These are phyloP conservation scores for Sialis fuliginosa DNA, from an alignment of 2,888 invertebrate species.

Conservation along the genomic window DNA sequence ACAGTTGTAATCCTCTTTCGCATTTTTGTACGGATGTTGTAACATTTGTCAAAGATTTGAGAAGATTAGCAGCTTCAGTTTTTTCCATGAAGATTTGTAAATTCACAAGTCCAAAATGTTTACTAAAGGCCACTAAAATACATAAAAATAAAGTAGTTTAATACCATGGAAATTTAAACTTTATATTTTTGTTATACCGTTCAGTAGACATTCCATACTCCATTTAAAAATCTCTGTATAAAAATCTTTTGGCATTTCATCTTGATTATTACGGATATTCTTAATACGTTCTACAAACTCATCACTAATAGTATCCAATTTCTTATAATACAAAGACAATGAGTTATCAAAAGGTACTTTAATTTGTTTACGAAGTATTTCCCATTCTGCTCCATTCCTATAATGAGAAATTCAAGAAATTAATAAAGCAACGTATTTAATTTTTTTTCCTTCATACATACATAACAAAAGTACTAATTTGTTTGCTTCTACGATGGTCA, in stretches of 20 bases:
- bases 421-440: background rate
- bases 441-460: conserved; percentile 20
- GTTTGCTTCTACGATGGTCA: conserved; percentile 32
- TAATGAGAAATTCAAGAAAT: conserved; percentile 5
- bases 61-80: conserved; percentile 37
- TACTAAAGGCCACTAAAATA: conserved; percentile 29
- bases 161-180: background rate
- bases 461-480: conserved; percentile 38
- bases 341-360: conserved; percentile 28
- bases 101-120: conserved; percentile 43
- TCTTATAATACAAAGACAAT: background rate
- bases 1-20: conserved; percentile 44
- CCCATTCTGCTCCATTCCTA: conserved; percentile 42
- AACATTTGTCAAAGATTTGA: conserved; percentile 36
- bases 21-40: conserved; percentile 39
- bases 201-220: conserved; percentile 46
- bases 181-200: conserved; percentile 7
- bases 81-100: conserved; percentile 27
- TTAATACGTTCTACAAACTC: conserved; percentile 29
- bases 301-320: conserved; percentile 20
- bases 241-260: conserved; percentile 39
- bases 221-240: conserved; percentile 43
- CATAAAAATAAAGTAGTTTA: background rate
- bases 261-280: conserved; percentile 38
- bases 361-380: conserved; percentile 31